These are phyloP conservation scores for Colossoma macropomum DNA, from an alignment of 2,113 vertebrate genomes.

Conservation along the genomic window DNA sequence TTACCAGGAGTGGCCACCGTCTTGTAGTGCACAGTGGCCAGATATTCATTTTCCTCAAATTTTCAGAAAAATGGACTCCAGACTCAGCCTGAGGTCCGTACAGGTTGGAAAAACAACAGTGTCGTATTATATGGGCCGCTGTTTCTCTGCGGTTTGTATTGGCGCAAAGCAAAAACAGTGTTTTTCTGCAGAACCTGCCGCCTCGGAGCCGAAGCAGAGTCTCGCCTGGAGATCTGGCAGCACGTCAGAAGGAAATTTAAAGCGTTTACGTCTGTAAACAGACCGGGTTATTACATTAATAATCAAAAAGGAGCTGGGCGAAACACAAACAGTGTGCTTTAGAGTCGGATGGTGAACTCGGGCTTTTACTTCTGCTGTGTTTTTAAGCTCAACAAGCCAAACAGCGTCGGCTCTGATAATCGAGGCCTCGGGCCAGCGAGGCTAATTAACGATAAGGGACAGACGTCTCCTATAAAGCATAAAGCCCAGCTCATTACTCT, in stretches of 20 bases:
- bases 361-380: not conserved
- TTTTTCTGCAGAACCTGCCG: constrained; percentile 16
- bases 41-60: no score
- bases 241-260: constrained; percentile 3
- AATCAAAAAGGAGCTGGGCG: constrained; percentile 9
- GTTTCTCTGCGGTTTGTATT: constrained; percentile 11
- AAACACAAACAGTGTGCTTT: not conserved
- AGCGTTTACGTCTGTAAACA: not conserved
- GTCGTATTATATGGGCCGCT: not conserved
- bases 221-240: constrained; percentile 52
- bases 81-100: not conserved
- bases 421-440: not conserved
- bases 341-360: not conserved
- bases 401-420: not conserved
- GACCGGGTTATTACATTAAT: constrained; percentile 31
- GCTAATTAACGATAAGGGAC: not conserved
- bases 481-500: not conserved
- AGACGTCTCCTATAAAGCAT: no score
- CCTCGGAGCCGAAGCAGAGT: no score
- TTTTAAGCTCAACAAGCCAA: not conserved
- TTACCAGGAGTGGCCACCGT: no score
- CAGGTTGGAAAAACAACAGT: not conserved
- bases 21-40: no score
- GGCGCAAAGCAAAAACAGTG: constrained; percentile 20
- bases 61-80: not conserved